Evolutionary conservation across 2,113 vertebrate genomes (phyloP).

Genomic region (Seriola aureovittata): DNA sequence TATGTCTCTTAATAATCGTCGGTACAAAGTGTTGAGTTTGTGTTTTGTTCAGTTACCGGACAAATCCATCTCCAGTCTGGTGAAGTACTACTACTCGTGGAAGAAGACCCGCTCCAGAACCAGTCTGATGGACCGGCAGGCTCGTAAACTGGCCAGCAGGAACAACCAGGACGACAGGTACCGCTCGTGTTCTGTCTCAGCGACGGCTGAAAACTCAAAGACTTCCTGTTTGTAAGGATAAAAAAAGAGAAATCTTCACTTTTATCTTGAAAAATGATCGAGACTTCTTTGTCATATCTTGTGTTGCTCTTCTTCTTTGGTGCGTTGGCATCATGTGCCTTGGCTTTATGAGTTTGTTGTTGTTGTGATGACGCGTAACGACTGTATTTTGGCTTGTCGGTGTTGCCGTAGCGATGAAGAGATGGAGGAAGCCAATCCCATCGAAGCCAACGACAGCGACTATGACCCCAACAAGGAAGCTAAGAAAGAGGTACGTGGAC

Average conservation of each 20-base stretch:
- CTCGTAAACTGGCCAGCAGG: conserved; percentile 93
- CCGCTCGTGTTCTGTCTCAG: too few relatives aligned
- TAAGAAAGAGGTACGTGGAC: conserved; percentile 92
- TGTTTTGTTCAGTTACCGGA: conserved; percentile 90
- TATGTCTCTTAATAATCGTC: too few relatives aligned
- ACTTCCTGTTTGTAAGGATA: too few relatives aligned
- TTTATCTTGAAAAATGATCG: too few relatives aligned
- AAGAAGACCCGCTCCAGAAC: conserved; percentile 99
- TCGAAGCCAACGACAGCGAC: conserved; percentile 95
- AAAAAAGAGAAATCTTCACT: too few relatives aligned
- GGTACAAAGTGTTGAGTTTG: background rate
- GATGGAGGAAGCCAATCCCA: conserved; percentile 92
- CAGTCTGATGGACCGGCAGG: conserved; percentile 98
- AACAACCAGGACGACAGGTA: conserved; percentile 92
- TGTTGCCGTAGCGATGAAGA: conserved; percentile 90
- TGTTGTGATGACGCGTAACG: background rate
- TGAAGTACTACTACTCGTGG: conserved; percentile 99
- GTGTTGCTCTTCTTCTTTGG: too few relatives aligned
- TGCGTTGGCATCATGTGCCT: background rate
- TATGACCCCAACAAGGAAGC: conserved; percentile 97
- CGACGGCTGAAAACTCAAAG: too few relatives aligned
- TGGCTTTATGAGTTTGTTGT: background rate
- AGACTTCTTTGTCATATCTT: background rate
- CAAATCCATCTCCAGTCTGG: conserved; percentile 98
- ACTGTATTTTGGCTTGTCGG: conserved; percentile 6